phyloP scores from a whole-genome alignment of 2,888 invertebrate genomes.

The Orthosia gracilis region DNA sequence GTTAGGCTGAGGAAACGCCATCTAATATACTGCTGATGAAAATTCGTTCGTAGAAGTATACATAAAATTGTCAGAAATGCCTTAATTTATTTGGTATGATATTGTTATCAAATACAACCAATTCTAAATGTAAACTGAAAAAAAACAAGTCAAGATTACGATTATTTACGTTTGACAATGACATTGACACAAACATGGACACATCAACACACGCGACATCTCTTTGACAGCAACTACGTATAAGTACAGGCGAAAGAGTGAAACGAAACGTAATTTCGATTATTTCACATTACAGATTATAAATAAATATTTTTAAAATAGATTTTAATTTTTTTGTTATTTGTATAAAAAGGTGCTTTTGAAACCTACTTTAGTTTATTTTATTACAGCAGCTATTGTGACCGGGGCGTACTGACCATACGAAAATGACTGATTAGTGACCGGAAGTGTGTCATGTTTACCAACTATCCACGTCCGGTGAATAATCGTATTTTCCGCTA shows the following conservation, averaged over 20 bases:
- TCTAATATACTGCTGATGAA: constrained; percentile 78
- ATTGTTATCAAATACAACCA: not conserved
- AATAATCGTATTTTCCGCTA: constrained; percentile 41
- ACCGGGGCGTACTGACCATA: not conserved
- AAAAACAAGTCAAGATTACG: constrained; percentile 18
- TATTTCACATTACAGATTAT: not conserved
- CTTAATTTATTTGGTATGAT: not conserved
- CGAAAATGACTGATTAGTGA: constrained; percentile 47
- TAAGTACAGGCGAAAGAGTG: not conserved
- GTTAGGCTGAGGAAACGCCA: constrained; percentile 96
- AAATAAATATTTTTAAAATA: not conserved
- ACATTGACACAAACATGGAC: constrained; percentile 32
- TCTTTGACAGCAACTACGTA: not conserved
- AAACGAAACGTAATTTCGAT: constrained; percentile 36
- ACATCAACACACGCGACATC: constrained; percentile 2
- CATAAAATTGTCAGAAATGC: constrained; percentile 35
- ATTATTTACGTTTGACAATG: constrained; percentile 36
- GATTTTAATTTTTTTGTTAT: too few species aligned
- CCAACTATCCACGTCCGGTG: constrained; percentile 43
- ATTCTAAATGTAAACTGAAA: not conserved
- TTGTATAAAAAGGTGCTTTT: not conserved
- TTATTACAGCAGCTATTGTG: not conserved
- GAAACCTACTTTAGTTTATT: not conserved
- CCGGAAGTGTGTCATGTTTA: constrained; percentile 45
- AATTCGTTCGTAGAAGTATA: constrained; percentile 14